Conservation (phyloP, 64 coral and sea anemone species). For the Pocillopora verrucosa region DNA sequence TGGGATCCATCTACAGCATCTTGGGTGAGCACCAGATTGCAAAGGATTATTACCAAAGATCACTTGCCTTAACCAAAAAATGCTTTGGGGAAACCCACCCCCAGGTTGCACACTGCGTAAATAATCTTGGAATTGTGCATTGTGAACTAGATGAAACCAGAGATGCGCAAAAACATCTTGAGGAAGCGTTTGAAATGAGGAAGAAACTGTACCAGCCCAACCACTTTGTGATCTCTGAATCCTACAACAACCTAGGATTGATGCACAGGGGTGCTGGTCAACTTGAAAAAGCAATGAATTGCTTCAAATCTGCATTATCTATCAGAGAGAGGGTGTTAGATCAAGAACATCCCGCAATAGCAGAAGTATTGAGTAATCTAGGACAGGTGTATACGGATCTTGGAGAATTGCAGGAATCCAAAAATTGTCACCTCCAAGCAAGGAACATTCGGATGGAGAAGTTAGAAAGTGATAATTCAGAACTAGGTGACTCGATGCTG, state of each 20-base stretch:
- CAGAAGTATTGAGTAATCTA: conserved; percentile 1
- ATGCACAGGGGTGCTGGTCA: neutral
- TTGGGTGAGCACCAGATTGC: neutral
- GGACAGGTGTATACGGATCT: conserved; percentile 11
- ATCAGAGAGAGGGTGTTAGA: neutral
- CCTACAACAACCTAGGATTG: conserved; percentile 8
- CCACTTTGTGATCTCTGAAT: conserved; percentile 9
- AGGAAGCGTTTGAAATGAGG: conserved; percentile 13
- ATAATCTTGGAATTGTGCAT: conserved; percentile 12
- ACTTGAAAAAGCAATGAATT: neutral
- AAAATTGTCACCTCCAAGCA: neutral
- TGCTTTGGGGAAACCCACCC: neutral
- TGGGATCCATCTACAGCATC: neutral
- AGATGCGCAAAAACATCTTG: neutral
- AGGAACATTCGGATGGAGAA: neutral
- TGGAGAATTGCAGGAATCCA: conserved; percentile 1
- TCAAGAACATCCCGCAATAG: neutral
- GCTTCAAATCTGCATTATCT: neutral
- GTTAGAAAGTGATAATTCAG: neutral
- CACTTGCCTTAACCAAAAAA: neutral
- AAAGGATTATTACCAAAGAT: neutral
- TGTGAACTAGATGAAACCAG: neutral
- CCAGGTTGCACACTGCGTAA: neutral
- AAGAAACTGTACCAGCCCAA: neutral
- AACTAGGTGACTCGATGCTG: neutral